Evolutionary conservation across 2,113 vertebrate genomes (phyloP), one percentile per base, ranked within the genome.

Genomic region (Murina feae): DNA sequence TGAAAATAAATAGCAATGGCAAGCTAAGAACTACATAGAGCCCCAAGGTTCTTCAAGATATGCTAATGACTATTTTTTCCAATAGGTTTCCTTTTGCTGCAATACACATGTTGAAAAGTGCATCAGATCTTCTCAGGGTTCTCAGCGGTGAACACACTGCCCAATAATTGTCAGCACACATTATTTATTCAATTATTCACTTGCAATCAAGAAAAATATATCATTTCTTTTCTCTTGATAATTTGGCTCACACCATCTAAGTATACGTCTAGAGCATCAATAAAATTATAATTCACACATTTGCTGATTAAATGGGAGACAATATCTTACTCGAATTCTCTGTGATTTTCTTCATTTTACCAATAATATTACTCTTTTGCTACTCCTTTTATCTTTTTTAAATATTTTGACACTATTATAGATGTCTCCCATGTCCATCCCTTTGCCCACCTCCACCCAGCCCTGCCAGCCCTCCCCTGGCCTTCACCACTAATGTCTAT

Each of bases 181-280:
- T 71, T 72, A 44, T 71, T 72, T 79, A 93, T 74, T 94, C 30
- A 82, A 18, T 69, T 90, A 74, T 35, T 32, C 9, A 25, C 44
- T 94, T 74, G 6, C 42, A 90, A 78, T 51, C 37, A 90, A 88
- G 32, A 94, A 35, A 39, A 85, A 89, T 74, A 37, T 37, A 76
- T 81, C 6, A 55, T 86, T 71, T 9, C 2, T 86, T 89, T 79
- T 71, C 42, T 68, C 81, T 89, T 55, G 44, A 86, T 83, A 92
- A 86, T 96, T 96, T 94, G 32, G 2, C 69, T 92, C 55, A 85
- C 6, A 76, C 74, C 25, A 78, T 83, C 44, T 82, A 84, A 76
- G 14, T 42, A n/a, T 76, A 74, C 76, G 18, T 78, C 25, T 51
- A 63, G 87, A 83, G 32, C 20, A 53, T 35, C 78, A 90, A 49